These are phyloP conservation scores for Cettia cetti DNA, from an alignment of 2,113 vertebrate genomes.

Conservation along the genomic window DNA sequence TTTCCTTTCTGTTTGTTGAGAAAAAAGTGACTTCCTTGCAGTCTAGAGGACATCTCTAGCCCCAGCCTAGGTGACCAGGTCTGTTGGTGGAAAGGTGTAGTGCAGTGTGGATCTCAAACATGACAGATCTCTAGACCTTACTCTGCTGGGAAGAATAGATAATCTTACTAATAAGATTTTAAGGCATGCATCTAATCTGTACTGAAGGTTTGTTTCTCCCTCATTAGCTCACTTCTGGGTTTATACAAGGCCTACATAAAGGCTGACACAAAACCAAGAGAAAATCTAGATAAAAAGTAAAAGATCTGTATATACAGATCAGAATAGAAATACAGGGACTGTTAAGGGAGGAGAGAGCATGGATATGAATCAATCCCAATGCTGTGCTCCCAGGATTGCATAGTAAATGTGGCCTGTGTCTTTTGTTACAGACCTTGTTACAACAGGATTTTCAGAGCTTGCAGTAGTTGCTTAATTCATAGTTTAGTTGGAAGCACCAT, in stretches of 20 bases:
- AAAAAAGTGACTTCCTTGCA: background rate
- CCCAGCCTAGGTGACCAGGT: background rate
- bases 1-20: background rate
- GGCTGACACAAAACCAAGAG: background rate
- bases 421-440: background rate
- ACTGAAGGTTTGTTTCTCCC: background rate
- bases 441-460: background rate
- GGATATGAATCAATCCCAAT: accelerated
- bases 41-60: background rate
- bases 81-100: background rate
- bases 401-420: background rate
- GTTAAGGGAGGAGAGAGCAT: background rate
- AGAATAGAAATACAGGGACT: background rate
- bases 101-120: background rate
- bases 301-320: background rate
- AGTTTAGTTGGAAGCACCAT: background rate
- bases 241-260: background rate
- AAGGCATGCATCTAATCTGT: background rate
- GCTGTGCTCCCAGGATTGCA: background rate
- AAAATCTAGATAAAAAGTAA: background rate
- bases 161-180: background rate
- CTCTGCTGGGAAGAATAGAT: background rate
- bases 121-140: background rate
- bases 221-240: background rate
- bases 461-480: background rate